A percentile compares a stretch with the other conserved stretches of the same genome.
phyloP scores from a whole-genome alignment of 2,888 invertebrate species.

The Hypercompe scribonia region DNA sequence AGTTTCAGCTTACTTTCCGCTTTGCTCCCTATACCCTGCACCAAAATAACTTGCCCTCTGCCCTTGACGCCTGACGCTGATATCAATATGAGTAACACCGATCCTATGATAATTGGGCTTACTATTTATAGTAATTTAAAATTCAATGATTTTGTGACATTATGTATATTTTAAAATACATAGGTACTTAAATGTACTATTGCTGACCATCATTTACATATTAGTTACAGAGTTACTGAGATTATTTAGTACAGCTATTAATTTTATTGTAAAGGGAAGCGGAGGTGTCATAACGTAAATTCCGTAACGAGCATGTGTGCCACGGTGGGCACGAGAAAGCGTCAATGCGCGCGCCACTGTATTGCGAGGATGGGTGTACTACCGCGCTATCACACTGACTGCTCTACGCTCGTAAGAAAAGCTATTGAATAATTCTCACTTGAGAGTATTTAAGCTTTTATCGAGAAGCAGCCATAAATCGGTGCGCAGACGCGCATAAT shows the following conservation, averaged over 20 bases:
- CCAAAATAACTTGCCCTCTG: conserved; percentile 73
- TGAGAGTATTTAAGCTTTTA: conserved; percentile 86
- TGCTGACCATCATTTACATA: neutral
- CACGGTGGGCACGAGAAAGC: conserved; percentile 33
- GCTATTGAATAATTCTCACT: conserved; percentile 80
- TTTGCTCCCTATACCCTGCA: conserved; percentile 61
- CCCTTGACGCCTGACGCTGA: conserved; percentile 72
- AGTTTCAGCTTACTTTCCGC: conserved; percentile 84
- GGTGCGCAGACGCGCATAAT: conserved; percentile 82
- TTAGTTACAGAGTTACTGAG: neutral
- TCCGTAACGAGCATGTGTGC: conserved; percentile 36
- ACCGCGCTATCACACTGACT: conserved; percentile 37
- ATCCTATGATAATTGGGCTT: conserved; percentile 22
- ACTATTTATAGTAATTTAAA: neutral
- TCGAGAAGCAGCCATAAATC: conserved; percentile 83
- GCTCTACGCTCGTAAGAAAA: conserved; percentile 55
- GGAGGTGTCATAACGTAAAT: conserved; percentile 46
- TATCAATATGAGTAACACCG: conserved; percentile 65
- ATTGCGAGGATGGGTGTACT: neutral
- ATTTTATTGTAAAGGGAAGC: conserved; percentile 36
- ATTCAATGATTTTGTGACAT: too few relatives aligned
- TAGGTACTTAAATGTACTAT: neutral
- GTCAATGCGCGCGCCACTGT: conserved; percentile 35
- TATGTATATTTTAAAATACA: neutral
- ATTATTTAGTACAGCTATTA: conserved; percentile 32